phyloP scores from a whole-genome alignment of 2,797 vertebrate species.

The Bucorvus abyssinicus region DNA sequence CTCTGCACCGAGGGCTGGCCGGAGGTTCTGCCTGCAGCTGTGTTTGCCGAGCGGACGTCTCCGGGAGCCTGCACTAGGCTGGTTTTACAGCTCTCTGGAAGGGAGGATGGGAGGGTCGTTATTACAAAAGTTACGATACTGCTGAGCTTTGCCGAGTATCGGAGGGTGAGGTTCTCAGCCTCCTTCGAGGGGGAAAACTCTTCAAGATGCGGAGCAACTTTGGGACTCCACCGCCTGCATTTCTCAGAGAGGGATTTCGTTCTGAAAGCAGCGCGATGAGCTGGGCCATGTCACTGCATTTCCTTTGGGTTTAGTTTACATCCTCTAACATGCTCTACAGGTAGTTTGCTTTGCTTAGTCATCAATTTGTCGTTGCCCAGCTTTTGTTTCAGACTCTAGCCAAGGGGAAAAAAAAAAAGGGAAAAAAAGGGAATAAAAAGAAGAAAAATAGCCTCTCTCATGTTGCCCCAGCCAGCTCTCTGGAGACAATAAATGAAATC shows the following conservation, averaged over 20 bases:
- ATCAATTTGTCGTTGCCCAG: background rate
- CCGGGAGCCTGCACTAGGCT: background rate
- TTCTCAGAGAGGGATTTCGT: background rate
- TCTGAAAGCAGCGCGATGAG: background rate
- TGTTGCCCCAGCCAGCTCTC: background rate
- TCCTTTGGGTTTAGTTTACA: background rate
- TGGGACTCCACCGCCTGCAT: background rate
- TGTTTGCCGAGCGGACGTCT: background rate
- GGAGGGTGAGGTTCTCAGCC: background rate
- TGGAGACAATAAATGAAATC: background rate
- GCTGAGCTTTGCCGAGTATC: background rate
- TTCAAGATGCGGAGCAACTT: background rate
- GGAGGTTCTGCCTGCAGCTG: background rate
- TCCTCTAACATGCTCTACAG: background rate
- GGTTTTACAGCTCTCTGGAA: background rate
- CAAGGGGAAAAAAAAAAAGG: background rate
- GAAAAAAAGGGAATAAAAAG: background rate
- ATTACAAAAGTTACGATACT: background rate
- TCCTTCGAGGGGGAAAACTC: background rate
- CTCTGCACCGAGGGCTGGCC: background rate
- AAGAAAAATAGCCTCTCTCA: background rate
- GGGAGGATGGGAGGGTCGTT: background rate
- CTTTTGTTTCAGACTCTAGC: background rate
- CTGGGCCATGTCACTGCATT: background rate
- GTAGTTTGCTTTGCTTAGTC: slow-evolving; percentile 24